A percentile compares a stretch with the other conserved stretches of the same genome.
Conservation (phyloP, 2,888 invertebrate species). For the Cataglyphis albicans region DNA sequence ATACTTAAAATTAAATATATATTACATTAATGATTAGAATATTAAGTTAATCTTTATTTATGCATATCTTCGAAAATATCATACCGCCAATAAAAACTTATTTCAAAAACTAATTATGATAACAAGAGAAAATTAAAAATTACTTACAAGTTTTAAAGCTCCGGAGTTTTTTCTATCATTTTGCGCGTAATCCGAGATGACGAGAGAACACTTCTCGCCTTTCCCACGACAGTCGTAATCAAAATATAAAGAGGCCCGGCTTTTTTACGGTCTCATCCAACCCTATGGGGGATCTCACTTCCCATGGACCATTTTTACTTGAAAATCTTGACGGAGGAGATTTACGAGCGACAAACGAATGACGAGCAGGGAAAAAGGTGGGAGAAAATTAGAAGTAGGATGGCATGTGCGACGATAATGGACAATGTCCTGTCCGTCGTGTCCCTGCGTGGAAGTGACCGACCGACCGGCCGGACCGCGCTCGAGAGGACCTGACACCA, state of each 20-base stretch:
- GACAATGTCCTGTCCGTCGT: slow-evolving; percentile 84
- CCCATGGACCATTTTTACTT: slow-evolving; percentile 49
- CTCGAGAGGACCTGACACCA: slow-evolving; percentile 81
- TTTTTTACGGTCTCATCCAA: slow-evolving; percentile 15
- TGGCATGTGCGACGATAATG: slow-evolving; percentile 77
- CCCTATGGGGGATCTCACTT: slow-evolving; percentile 6
- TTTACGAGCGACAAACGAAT: slow-evolving; percentile 46
- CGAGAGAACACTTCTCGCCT: neutral
- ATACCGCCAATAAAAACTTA: neutral
- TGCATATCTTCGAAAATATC: neutral
- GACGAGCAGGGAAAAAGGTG: slow-evolving; percentile 35
- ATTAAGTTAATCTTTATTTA: neutral
- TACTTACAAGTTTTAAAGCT: neutral
- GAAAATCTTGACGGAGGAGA: slow-evolving; percentile 27
- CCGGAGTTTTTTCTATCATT: neutral
- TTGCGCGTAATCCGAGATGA: neutral
- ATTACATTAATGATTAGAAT: neutral
- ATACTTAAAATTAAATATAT: neutral
- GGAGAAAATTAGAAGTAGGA: slow-evolving; percentile 55
- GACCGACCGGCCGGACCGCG: slow-evolving; percentile 59
- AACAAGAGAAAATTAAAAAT: neutral
- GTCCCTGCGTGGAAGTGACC: slow-evolving; percentile 76
- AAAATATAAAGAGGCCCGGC: slow-evolving; percentile 4
- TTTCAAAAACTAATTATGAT: neutral
- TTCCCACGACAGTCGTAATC: neutral